These are phyloP conservation scores for Coptotermes formosanus DNA, from an alignment of 1,140 invertebrate species.

Conservation along the genomic window DNA sequence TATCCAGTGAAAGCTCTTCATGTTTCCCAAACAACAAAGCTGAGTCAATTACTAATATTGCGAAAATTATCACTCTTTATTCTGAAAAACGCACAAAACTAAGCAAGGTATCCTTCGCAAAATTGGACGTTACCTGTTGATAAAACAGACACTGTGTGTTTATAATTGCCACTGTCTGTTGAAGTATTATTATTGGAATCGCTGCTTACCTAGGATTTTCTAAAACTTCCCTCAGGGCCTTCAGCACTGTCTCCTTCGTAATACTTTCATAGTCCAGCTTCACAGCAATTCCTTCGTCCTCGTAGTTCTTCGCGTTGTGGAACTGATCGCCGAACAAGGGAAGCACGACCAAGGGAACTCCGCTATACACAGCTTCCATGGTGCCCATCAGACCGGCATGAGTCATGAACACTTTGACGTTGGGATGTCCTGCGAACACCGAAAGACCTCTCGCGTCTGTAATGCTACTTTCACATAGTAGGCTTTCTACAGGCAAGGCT, in stretches of 20 bases:
- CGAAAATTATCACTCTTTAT: too few relatives aligned
- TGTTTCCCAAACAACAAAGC: too few relatives aligned
- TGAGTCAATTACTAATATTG: too few relatives aligned
- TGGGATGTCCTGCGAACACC: slow-evolving; percentile 45
- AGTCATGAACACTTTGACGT: slow-evolving; percentile 50
- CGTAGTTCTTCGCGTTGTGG: slow-evolving; percentile 43
- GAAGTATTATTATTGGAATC: background rate
- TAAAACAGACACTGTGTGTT: too few relatives aligned
- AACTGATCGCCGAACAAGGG: slow-evolving; percentile 53
- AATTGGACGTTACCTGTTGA: too few relatives aligned
- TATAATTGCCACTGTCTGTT: too few relatives aligned
- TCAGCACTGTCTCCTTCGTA: slow-evolving; percentile 42
- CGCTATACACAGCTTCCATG: slow-evolving; percentile 49
- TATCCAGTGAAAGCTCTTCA: too few relatives aligned
- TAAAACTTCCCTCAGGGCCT: slow-evolving; percentile 42
- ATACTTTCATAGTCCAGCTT: slow-evolving; percentile 37
- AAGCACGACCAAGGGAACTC: slow-evolving; percentile 50
- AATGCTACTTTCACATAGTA: too few relatives aligned
- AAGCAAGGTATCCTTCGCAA: too few relatives aligned
- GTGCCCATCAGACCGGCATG: slow-evolving; percentile 53
- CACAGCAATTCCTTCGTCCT: slow-evolving; percentile 37
- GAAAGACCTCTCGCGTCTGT: background rate
- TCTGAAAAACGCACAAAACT: too few relatives aligned
- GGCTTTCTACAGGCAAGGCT: too few relatives aligned
- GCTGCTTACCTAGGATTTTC: slow-evolving; percentile 11